phyloP scores from a whole-genome alignment of 2,113 vertebrate species.

The Nematolebias whitei region DNA sequence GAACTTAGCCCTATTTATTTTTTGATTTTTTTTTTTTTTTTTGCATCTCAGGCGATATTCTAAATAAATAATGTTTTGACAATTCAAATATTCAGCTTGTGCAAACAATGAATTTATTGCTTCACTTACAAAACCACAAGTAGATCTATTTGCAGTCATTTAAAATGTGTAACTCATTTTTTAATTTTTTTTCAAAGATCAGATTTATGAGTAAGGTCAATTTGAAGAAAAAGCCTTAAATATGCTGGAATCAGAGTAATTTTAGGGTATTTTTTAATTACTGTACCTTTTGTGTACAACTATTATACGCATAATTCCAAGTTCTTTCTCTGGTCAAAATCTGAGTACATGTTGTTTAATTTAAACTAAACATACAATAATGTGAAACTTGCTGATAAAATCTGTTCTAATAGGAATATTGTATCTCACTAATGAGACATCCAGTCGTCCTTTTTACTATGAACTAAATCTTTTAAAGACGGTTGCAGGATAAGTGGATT shows the following conservation, averaged over 20 bases:
- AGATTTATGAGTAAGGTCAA: background rate
- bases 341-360: background rate
- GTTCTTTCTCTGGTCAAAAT: background rate
- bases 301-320: background rate
- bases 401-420: slow-evolving; percentile 57
- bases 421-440: slow-evolving; percentile 66
- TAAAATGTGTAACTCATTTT: too few relatives aligned
- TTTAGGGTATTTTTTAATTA: background rate
- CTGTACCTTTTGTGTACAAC: background rate
- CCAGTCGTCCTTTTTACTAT: slow-evolving; percentile 60
- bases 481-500: slow-evolving; percentile 29
- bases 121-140: too few relatives aligned
- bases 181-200: too few relatives aligned
- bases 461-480: slow-evolving; percentile 41
- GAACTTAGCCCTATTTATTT: too few relatives aligned
- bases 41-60: too few relatives aligned
- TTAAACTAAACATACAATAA: slow-evolving; percentile 13
- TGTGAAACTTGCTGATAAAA: slow-evolving; percentile 30
- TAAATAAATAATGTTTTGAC: too few relatives aligned
- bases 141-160: too few relatives aligned
- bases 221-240: background rate
- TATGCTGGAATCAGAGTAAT: background rate
- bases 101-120: too few relatives aligned
- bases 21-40: too few relatives aligned
- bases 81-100: too few relatives aligned